phyloP scores from a whole-genome alignment of 2,888 invertebrate species.

The Melanostoma mellinum region DNA sequence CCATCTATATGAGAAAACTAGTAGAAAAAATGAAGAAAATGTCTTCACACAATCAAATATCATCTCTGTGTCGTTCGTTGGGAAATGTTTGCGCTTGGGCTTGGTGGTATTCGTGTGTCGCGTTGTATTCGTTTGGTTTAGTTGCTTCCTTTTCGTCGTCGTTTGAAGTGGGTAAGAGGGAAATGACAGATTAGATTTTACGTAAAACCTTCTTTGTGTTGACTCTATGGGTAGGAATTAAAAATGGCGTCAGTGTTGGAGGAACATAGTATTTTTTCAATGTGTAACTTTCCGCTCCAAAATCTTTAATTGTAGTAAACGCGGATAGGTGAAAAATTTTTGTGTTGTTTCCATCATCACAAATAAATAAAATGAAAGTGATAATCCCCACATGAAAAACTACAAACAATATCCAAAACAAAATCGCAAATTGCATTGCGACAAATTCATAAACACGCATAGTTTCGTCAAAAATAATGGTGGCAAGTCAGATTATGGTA shows the following conservation, averaged over 20 bases:
- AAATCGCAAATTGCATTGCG: slow-evolving; percentile 50
- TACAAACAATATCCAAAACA: slow-evolving; percentile 66
- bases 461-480: slow-evolving; percentile 58
- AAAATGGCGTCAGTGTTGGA: slow-evolving; percentile 73
- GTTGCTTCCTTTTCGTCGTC: slow-evolving; percentile 71
- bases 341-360: slow-evolving; percentile 58
- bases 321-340: slow-evolving; percentile 60
- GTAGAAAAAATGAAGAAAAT: slow-evolving; percentile 1
- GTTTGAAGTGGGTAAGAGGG: slow-evolving; percentile 72
- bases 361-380: slow-evolving; percentile 70
- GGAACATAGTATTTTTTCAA: slow-evolving; percentile 68
- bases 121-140: slow-evolving; percentile 68
- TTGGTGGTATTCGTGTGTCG: slow-evolving; percentile 70
- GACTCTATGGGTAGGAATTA: slow-evolving; percentile 66
- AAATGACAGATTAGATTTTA: slow-evolving; percentile 68
- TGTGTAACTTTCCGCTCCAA: slow-evolving; percentile 73
- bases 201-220: slow-evolving; percentile 71
- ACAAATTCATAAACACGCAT: slow-evolving; percentile 62
- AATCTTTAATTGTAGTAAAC: slow-evolving; percentile 71
- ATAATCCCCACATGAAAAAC: slow-evolving; percentile 50
- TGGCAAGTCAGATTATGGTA: slow-evolving; percentile 58
- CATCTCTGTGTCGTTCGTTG: slow-evolving; percentile 66
- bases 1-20: slow-evolving; percentile 30
- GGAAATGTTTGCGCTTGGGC: slow-evolving; percentile 68
- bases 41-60: slow-evolving; percentile 63